A percentile compares a stretch with the other conserved stretches of the same genome.
These are phyloP conservation scores for Sialia sialis DNA, from an alignment of 2,113 vertebrate species.

Conservation along the genomic window DNA sequence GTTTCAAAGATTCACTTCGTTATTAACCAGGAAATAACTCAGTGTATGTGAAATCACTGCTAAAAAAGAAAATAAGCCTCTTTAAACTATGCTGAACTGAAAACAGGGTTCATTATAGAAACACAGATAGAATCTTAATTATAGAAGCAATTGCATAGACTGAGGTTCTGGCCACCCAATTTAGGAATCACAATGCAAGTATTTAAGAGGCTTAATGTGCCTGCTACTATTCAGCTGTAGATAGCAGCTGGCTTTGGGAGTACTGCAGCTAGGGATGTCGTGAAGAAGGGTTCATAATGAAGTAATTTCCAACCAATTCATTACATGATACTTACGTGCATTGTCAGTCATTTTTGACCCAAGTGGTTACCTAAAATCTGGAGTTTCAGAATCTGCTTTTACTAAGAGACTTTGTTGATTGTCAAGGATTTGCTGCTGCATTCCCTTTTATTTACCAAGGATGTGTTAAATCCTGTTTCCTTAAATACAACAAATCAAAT, in stretches of 20 bases:
- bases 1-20: not conserved
- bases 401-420: not conserved
- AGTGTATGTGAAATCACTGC: not conserved
- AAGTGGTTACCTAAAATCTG: not conserved
- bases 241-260: slow-evolving; percentile 51
- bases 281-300: slow-evolving; percentile 1
- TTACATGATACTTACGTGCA: not conserved
- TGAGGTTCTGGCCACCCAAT: slow-evolving; percentile 26
- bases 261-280: not conserved
- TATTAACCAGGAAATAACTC: not conserved
- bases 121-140: slow-evolving; percentile 46
- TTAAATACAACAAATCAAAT: not conserved
- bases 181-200: slow-evolving; percentile 45
- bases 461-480: not conserved
- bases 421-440: not conserved
- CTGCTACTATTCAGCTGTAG: slow-evolving; percentile 27
- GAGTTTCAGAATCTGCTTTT: not conserved
- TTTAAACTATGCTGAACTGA: not conserved
- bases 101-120: slow-evolving; percentile 24
- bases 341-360: slow-evolving; percentile 6
- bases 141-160: slow-evolving; percentile 22
- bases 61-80: not conserved
- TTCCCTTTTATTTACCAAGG: not conserved
- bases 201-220: slow-evolving; percentile 56
- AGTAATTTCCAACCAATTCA: slow-evolving; percentile 43